These are phyloP conservation scores for Reticulitermes speratus DNA, from an alignment of 1,140 invertebrate species.

Conservation along the genomic window DNA sequence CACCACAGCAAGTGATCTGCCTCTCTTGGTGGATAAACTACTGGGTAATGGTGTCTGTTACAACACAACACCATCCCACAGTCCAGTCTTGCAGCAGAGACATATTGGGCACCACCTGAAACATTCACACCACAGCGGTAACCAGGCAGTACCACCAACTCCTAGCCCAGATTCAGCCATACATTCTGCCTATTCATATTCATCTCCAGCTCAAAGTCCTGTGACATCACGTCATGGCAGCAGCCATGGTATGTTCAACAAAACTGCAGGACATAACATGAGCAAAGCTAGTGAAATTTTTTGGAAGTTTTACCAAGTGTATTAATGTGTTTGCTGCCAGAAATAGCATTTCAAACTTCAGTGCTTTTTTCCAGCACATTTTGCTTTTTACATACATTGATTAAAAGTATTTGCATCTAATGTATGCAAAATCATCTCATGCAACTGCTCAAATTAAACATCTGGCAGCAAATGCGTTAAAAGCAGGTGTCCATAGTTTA, in stretches of 20 bases:
- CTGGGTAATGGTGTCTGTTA: slow-evolving; percentile 53
- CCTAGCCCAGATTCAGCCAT: slow-evolving; percentile 82
- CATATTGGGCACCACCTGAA: slow-evolving; percentile 29
- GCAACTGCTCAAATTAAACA: too few species aligned
- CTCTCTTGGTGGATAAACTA: slow-evolving; percentile 61
- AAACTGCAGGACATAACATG: too few species aligned
- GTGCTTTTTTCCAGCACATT: too few species aligned
- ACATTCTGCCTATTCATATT: slow-evolving; percentile 73
- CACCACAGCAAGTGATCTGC: slow-evolving; percentile 48
- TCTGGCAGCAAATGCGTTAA: too few species aligned
- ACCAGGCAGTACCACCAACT: slow-evolving; percentile 55
- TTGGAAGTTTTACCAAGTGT: too few species aligned
- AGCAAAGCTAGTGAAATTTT: too few species aligned
- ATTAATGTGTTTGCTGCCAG: too few species aligned
- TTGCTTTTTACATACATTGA: too few species aligned
- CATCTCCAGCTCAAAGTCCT: slow-evolving; percentile 80
- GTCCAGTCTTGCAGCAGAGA: slow-evolving; percentile 39
- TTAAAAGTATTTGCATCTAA: too few species aligned
- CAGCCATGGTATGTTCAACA: slow-evolving; percentile 34
- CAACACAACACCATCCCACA: slow-evolving; percentile 34
- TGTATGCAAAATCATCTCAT: too few species aligned
- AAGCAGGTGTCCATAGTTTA: too few species aligned
- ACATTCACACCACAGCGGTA: slow-evolving; percentile 24
- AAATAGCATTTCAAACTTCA: too few species aligned
- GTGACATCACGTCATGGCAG: slow-evolving; percentile 72